Base-by-base conservation (phyloP, 2,797 vertebrate genomes). In the Remorina albescens region DNA sequence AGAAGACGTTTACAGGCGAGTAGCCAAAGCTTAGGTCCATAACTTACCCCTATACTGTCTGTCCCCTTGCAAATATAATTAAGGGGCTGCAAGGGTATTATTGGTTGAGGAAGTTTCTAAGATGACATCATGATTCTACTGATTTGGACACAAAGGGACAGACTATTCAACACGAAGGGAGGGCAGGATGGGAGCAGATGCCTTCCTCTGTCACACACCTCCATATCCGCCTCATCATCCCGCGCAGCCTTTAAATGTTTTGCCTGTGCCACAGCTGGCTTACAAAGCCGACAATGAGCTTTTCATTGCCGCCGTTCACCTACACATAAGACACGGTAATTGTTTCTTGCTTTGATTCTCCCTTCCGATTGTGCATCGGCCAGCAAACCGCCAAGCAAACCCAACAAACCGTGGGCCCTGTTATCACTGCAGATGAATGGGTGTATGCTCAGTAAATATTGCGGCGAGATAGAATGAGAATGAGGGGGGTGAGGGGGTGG, bases 271-370 rank as follows among this genome's bases (percentile, higher is more conserved):
- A 75, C 87, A 90, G 82, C 87, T 90, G 86, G 72, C 51, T 13
- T 25, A 67, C 82, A 61, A 73, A 84, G 80, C 83, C 44, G 63
- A 86, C 79, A 89, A 88, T 80, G 75, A 81, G 82, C 86, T 75
- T 89, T 90, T 87, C 82, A 87, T 80, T 66, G 88, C 80, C 6
- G 71, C 76, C 84, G 79, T 88, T 89, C 86, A 89, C 83, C 81
- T 79, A 59, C 76, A 76, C 87, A 89, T 76, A 63, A 83, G 78
- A 74, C 74, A 25, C 47, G 39, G 80, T 89, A 86, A 90, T 90
- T 86, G 85, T 88, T 76, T 79, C 64, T 32, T 39, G 64, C 76
- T 86, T 80, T 77, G 86, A 88, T 85, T 82, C 74, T 13, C 44
- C 59, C 25, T 78, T 86, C 86, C 80, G 80, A 88, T 88, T 83